Conservation (phyloP, 2,797 vertebrate genomes). For the Smutsia temminckii region DNA sequence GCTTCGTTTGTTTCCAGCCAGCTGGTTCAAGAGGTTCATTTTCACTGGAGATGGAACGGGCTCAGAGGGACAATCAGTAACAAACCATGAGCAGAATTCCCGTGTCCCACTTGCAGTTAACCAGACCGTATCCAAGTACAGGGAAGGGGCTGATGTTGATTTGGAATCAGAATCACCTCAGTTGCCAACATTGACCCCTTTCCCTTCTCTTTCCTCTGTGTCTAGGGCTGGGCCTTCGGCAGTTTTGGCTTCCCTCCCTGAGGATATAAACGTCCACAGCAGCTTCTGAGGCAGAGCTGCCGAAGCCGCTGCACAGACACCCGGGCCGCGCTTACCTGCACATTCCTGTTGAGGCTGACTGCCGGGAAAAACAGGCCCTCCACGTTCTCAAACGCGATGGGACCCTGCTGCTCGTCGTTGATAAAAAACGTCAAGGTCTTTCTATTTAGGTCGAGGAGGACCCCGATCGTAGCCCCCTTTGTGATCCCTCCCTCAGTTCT, state of each 20-base stretch:
- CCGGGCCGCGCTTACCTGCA: conserved; percentile 88
- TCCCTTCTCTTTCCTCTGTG: background rate
- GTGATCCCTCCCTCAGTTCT: conserved; percentile 97
- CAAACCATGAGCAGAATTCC: background rate
- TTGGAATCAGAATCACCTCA: background rate
- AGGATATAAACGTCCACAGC: fast-evolving
- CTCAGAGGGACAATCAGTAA: background rate
- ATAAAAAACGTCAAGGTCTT: conserved; percentile 96
- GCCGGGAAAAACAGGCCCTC: conserved; percentile 96
- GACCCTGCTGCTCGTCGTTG: conserved; percentile 98
- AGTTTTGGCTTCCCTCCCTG: background rate
- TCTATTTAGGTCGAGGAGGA: conserved; percentile 94
- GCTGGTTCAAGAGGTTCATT: background rate
- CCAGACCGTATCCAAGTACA: background rate
- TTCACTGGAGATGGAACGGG: background rate
- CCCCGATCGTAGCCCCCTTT: conserved; percentile 94
- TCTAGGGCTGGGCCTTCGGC: background rate
- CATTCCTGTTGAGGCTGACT: conserved; percentile 98
- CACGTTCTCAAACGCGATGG: conserved; percentile 94
- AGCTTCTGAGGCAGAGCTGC: background rate
- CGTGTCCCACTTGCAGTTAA: background rate
- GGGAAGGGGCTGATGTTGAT: background rate
- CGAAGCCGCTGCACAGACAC: background rate
- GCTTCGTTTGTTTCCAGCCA: background rate
- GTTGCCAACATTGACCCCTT: fast-evolving